Conservation (phyloP, 2,888 invertebrate species). For the Spisula subtruncata region DNA sequence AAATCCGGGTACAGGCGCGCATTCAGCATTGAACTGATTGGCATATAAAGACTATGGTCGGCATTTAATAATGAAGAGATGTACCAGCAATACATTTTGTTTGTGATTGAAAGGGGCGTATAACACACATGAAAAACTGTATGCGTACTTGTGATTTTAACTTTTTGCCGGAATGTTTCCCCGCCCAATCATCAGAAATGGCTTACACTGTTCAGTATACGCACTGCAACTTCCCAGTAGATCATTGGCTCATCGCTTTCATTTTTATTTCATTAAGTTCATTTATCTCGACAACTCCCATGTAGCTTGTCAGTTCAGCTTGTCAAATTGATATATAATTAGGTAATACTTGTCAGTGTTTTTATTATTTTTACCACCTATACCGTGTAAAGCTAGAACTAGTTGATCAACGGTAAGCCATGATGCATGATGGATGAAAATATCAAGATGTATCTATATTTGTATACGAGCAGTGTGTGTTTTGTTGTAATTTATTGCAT, state of each 20-base stretch:
- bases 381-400: neutral
- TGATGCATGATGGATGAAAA: neutral
- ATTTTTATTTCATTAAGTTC: neutral
- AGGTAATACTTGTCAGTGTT: neutral
- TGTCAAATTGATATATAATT: neutral
- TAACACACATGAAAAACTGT: too few species aligned
- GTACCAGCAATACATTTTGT: too few species aligned
- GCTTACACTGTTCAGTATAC: too few species aligned
- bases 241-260: neutral
- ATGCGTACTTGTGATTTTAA: too few species aligned
- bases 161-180: too few species aligned
- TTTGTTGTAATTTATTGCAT: neutral
- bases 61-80: too few species aligned
- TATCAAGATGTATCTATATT: neutral
- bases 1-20: too few species aligned
- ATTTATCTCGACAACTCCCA: neutral
- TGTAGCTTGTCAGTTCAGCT: neutral
- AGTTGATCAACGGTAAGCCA: neutral
- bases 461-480: neutral
- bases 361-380: slow-evolving; percentile 15
- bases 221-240: too few species aligned
- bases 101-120: too few species aligned
- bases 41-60: too few species aligned
- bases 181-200: too few species aligned
- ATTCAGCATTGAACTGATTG: too few species aligned